These are phyloP conservation scores for Pachypanchax playfairii DNA, from an alignment of 2,113 vertebrate genomes.

Conservation along the genomic window DNA sequence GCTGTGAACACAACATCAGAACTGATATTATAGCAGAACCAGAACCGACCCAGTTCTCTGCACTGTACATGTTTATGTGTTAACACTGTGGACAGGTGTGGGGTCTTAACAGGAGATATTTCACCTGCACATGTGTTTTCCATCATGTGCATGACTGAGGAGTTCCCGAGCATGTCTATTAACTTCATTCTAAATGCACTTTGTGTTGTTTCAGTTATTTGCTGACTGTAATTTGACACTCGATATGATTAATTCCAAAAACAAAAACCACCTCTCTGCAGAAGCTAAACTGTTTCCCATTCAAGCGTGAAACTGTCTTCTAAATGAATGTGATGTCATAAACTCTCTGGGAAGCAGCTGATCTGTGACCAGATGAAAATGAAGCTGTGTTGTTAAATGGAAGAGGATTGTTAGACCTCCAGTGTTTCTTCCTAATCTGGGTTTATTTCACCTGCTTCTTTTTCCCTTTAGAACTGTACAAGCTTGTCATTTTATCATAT, in stretches of 20 bases:
- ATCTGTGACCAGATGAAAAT: too few species aligned
- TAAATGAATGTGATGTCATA: not conserved
- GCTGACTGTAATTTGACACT: not conserved
- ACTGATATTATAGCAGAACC: not conserved
- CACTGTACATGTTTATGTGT: too few species aligned
- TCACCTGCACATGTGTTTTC: not conserved
- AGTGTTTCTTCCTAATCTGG: too few species aligned
- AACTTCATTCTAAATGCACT: not conserved
- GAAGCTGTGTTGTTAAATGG: too few species aligned
- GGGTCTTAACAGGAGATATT: too few species aligned
- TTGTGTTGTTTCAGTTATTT: not conserved
- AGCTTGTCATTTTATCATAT: too few species aligned
- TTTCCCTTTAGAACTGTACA: not conserved
- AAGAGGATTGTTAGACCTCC: not conserved
- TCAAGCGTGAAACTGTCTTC: not conserved
- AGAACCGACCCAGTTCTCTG: too few species aligned
- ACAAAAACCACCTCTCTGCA: too few species aligned
- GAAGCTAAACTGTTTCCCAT: not conserved
- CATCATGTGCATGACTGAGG: not conserved
- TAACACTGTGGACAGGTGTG: too few species aligned
- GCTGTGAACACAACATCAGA: not conserved
- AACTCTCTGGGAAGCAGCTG: not conserved
- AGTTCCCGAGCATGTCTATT: not conserved
- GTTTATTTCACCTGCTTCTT: not conserved
- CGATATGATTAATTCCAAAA: not conserved